Base-by-base conservation (phyloP, 2,888 invertebrate species). In the Mellilla xanthometata region DNA sequence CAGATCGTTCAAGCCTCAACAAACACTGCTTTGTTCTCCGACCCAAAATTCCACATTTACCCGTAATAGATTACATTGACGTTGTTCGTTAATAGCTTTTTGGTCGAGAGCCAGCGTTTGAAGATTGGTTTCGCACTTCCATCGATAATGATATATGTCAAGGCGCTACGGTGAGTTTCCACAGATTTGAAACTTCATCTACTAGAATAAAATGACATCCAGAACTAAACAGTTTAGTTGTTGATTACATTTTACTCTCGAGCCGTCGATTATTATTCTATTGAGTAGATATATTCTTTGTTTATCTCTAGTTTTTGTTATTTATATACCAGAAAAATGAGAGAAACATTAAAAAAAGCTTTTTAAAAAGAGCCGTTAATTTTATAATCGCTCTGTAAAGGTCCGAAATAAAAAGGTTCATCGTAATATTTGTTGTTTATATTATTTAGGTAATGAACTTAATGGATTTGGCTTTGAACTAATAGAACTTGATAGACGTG, bases 391-490 rank as follows among this genome's bases (percentile, higher is more conserved):
- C n/a, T n/a, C n/a, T n/a, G n/a, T n/a, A n/a, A n/a, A n/a, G n/a
- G n/a, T n/a, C n/a, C n/a, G n/a, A n/a, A n/a, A n/a, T n/a, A n/a
- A n/a, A n/a, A n/a, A n/a, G n/a, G n/a, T 59, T 57, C 62, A 54
- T 59, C 66, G 72, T 74, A 76, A 74, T 60, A 62, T 64, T 68
- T 58, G 53, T 66, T 69, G n/a, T n/a, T 69, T 6, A 3, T 47
- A 39, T 72, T 64, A 77, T 78, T 75, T 72, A 78, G 72, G 66
- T 81, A 80, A 78, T 80, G 78, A 82, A 82, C 79, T 81, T 77
- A 81, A 83, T 81, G 74, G 77, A 83, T 77, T 75, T 82, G 84
- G 73, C 85, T 84, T 84, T 86, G 85, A 82, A 81, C 81, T 74
- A 79, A 85, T 87, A 77, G 75, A 81, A 72, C 66, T 65, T 74